Base-by-base conservation (phyloP, 92 coral and sea anemone species). In the Umimayanthus kanabou region DNA sequence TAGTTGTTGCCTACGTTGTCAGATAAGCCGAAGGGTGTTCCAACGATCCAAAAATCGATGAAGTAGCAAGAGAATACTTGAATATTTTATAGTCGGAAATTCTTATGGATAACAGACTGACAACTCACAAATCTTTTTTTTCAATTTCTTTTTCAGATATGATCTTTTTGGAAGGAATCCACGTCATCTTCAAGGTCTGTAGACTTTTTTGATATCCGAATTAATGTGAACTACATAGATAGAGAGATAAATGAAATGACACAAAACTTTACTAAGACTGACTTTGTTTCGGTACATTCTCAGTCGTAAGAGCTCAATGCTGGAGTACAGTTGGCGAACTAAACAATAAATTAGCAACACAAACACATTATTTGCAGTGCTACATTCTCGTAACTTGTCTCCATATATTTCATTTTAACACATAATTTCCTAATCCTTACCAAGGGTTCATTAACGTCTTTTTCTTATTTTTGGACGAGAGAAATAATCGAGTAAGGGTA, bases 111-210 rank as follows among this genome's bases (percentile, higher is more conserved):
- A 40, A 16, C 28, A 6, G 50, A n/a, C 18, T 40, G 45, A 33
- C 23, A 16, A n/a, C 39, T 16, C 6, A 73, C 23, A 16, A 77
- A 43, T 14, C 22, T 50, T n/a, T 0, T 70, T 39, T 82, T 89
- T 13, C 28, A 10, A 39, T 66, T 90, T 73, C 29, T 79, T 89
- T 89, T 77, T 20, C 83, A 97, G 99, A 97, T 85, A 90, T 97
- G 94, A 93, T 97, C 81, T 94, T 94, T 47, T 80, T 97, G 16
- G 95, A 93, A 86, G 99, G 99, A 47, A 89, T 97, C 92, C 92
- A 90, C 16, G 95, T 92, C 16, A 90, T 95, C 29, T 97, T 97
- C 81, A 97, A 97, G 98, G 99, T 96, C 40, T 53, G 93, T 77
- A 74, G 25, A 53, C 43, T 20, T 18, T 82, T 39, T n/a, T 5